A percentile compares a stretch with the other conserved stretches of the same genome.
These are phyloP conservation scores for Myripristis jacobus DNA, from an alignment of 2,797 vertebrate genomes.

Conservation along the genomic window DNA sequence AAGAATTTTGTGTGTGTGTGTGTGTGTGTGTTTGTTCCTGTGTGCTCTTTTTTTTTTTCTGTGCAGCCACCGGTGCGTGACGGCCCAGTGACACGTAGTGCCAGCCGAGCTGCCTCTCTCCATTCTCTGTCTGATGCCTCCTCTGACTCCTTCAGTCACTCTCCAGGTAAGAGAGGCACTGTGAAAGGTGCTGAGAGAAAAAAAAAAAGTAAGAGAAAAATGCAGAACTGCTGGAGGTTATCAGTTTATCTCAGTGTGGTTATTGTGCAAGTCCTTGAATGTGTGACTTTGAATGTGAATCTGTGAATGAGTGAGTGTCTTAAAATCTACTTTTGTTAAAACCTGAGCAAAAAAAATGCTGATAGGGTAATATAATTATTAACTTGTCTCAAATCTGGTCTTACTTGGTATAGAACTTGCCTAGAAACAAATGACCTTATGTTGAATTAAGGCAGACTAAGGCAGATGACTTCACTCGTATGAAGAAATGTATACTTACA, in stretches of 20 bases:
- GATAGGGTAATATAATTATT: background rate
- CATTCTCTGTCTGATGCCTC: slow-evolving; percentile 88
- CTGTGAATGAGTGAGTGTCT: background rate
- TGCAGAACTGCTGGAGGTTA: background rate
- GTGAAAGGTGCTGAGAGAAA: background rate
- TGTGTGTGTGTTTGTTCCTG: background rate
- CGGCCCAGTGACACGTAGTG: slow-evolving; percentile 68
- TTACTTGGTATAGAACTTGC: background rate
- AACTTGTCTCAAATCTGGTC: too few relatives aligned
- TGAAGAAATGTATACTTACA: too few relatives aligned
- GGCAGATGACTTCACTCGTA: too few relatives aligned
- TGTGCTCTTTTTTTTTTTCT: slow-evolving; percentile 62
- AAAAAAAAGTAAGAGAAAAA: background rate
- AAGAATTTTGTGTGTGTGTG: background rate
- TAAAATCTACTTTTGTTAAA: background rate
- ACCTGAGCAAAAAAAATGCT: slow-evolving; percentile 7
- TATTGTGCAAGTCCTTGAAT: background rate
- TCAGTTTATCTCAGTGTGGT: background rate
- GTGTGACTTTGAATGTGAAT: background rate
- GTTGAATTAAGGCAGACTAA: background rate
- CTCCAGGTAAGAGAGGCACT: slow-evolving; percentile 84
- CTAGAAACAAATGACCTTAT: background rate
- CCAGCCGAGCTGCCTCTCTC: slow-evolving; percentile 81
- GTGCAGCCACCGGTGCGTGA: slow-evolving; percentile 90
- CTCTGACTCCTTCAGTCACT: slow-evolving; percentile 86